Base-by-base conservation (phyloP, 2,797 vertebrate species). In the Xenentodon cancila region DNA sequence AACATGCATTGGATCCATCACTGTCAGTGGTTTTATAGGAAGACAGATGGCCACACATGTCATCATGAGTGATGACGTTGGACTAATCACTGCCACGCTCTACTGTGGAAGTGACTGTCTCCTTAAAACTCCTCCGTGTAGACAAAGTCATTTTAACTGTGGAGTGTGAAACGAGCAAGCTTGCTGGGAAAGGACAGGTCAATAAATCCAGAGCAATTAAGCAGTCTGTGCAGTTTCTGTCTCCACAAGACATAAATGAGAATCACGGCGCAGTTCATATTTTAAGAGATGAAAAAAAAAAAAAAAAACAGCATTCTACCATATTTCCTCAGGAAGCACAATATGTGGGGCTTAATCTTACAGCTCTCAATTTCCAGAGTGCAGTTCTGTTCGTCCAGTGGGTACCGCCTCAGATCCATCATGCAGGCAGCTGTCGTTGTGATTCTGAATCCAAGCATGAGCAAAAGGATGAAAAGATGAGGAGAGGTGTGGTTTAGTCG, bases 311-410 rank as follows among this genome's bases (percentile, higher is more conserved):
- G 61, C 49, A 53, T 64, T 53, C 65, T 2, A 20, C 77, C 59
- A 34, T 64, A 68, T 75, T 75, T 80, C 72, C 77, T 75, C 19
- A 16, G 62, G 4, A 21, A 61, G 54, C 56, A 44, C 43, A 61
- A 64, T 61, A 56, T 12, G 49, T 45, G 45, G 37, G 56, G 92
- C 68, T 65, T 40, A 22, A 78, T 96, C 97, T 52, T 94, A 99
- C 97, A 99, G 86, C 97, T 99, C 91, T 99, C 97, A 73, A 99
- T 99, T 90, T 99, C 97, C 93, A 99, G 92, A 25, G 97, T 99
- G 82, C 97, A 99, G 88, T 99, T 99, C 87, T 99, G 97, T 59
- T 99, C 97, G 25, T 99, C 97, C 90, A 99, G 84, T 0, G 98
- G 98, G 70, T 99, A 99, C 80, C 97, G 93, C 89, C 98, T 92